Evolutionary conservation across 1,140 invertebrate species (phyloP), one percentile per base, ranked within the genome.

Genomic region (Uloborus diversus): DNA sequence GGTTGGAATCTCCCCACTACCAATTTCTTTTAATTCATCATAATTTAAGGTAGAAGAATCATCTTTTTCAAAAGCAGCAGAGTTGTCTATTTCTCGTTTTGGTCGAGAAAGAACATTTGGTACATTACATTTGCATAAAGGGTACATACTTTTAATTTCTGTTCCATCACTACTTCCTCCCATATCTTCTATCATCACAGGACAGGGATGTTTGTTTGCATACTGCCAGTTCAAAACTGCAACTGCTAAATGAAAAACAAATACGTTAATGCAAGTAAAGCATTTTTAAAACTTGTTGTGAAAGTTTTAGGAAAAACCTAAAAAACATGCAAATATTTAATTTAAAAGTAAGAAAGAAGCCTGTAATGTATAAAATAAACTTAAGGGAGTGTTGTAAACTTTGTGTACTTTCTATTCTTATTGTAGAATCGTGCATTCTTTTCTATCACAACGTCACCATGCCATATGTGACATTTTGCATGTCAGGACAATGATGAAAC

Each of bases 141-240:
- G 81, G 68, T 81, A 81, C 80, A 62, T 81, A 81, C 80, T 81
- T 81, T 81, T 81, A 32, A 81, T 62, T 61, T 73, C 66, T 70
- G 71, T 69, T 59, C 80, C 71, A 37, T 81, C 71, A 69, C 42
- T 71, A 49, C n/a, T 71, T 76, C 53, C 23, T 33, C 71, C 66
- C 69, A 78, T 81, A 57, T 83, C 75, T 70, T 79, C 82, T 42
- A 83, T 66, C 81, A 82, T 81, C 53, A 82, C 76, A 81, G 82
- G 80, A 75, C 80, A 82, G 62, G 65, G 78, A 59, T 81, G 65
- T 47, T 76, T 81, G 64, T 64, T 73, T 35, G 79, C 66, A 73
- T 78, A 81, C 61, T 82, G 79, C 62, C 64, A 82, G 70, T 81
- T 81, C 66, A 82, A 37, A 47, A 80, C 69, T 70, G 78, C 66